Conservation (phyloP, 2,797 vertebrate species). For the Sebastiscus albofasciatus region DNA sequence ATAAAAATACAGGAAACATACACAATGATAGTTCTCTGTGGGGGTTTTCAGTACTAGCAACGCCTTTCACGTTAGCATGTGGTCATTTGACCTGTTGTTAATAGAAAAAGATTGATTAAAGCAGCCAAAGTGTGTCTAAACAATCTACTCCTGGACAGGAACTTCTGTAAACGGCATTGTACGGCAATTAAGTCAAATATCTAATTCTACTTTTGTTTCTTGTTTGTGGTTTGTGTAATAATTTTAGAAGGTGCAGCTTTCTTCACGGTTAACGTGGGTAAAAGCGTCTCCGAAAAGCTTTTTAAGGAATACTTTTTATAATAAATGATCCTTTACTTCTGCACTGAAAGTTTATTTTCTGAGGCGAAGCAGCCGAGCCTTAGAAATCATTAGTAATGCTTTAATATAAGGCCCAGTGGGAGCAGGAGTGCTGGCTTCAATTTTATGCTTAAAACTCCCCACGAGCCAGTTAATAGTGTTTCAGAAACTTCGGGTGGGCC, state of each 20-base stretch:
- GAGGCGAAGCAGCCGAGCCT: neutral
- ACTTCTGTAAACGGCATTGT: neutral
- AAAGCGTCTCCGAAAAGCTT: neutral
- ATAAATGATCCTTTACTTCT: neutral
- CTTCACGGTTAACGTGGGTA: neutral
- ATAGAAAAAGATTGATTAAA: neutral
- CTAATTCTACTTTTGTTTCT: neutral
- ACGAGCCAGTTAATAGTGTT: conserved; percentile 34
- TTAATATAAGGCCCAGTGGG: conserved; percentile 49
- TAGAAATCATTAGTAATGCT: conserved; percentile 42
- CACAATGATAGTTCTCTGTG: neutral
- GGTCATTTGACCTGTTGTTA: too few relatives aligned
- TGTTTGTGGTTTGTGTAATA: neutral
- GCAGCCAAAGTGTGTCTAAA: neutral
- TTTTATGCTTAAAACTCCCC: conserved; percentile 23
- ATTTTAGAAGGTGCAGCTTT: neutral
- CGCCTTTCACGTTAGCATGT: neutral
- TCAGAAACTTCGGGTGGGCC: conserved; percentile 43
- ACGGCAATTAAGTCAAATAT: neutral
- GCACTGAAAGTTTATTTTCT: neutral
- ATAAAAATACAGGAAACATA: neutral
- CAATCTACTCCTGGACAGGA: neutral
- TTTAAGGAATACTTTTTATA: neutral
- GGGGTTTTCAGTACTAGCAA: neutral
- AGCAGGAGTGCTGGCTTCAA: conserved; percentile 33